Base-by-base conservation (phyloP, 2,113 vertebrate genomes). In the Poecilia latipinna region DNA sequence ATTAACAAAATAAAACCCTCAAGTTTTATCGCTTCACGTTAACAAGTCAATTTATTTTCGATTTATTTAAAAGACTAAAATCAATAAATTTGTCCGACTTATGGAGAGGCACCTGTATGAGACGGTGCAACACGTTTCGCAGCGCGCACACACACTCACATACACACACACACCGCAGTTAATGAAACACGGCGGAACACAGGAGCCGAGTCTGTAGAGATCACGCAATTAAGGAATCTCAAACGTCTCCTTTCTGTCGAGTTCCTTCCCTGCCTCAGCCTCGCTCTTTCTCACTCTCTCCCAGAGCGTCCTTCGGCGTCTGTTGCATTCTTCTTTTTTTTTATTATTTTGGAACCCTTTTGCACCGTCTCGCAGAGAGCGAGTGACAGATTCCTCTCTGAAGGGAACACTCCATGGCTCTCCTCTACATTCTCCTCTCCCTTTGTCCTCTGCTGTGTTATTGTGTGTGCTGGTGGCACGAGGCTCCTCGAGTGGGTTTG, bases 351-450 rank as follows among this genome's bases (percentile, higher is more conserved):
- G 72, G 78, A 84, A 72, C 82, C 75, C 77, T 90, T 90, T 37
- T 78, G 81, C 84, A 83, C 61, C 74, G 10, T 63, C 80, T 87
- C 12, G 7, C 61, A 17, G 82, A 72, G 71, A 88, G 81, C 84
- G 79, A 80, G 83, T 91, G 90, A 93, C 90, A 92, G 91, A 93
- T 89, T 77, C 83, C 83, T 86, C 89, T 91, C 83, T 82, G 85
- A 88, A 86, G 86, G 77, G 84, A 86, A 78, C 28, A 68, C 87
- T 88, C 82, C 37, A 70, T 82, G 84, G 83, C 89, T 90, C 76
- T 75, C 86, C 84, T 80, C 77, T 83, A 84, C 68, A 74, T 68
- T 80, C 86, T 84, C 81, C 73, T 77, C 79, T 65, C 65, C 84
- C 77, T 88, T 89, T 89, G 85, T 91, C 77, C 84, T 86, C 71